Base-by-base conservation (phyloP, 2,888 invertebrate genomes). In the Alsophila aescularia region DNA sequence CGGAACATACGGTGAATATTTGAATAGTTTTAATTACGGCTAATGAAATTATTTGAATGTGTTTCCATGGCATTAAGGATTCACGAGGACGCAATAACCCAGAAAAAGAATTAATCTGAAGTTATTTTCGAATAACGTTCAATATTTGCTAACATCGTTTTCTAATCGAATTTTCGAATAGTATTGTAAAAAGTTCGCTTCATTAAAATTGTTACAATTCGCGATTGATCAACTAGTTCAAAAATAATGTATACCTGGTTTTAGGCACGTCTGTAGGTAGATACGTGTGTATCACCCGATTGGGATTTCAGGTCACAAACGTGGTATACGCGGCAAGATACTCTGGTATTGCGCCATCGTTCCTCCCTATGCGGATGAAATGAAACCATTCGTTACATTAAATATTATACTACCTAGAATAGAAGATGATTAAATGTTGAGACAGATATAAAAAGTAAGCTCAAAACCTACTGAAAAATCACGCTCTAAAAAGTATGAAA, bases 41-140 rank as follows among this genome's bases (percentile, higher is more conserved):
- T 43, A 12, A 51, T 55, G 29, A 52, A 52, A 54, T 27, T 41
- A 55, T 54, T 48, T 29, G 14, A 32, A 35, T 58, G 40, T 27
- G 40, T 53, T 58, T 64, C 35, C 52, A 62, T 68, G 84, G 84
- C 88, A 89, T 89, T 89, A 77, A 90, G 88, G 88, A 89, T 89
- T 89, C 89, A 89, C 87, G 87, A 85, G 73, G 87, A 84, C 88
- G 89, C 88, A 89, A 89, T 86, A 79, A 62, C 66, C 74, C 76
- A 73, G 70, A 73, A 58, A 64, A 44, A 39, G 6, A 16, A 43
- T 60, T 15, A 14, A 35, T 15, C 12, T 44, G 15, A 44, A 44
- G 3, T n/a, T n/a, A 2, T 31, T 31, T 18, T 18, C 18, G 18
- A 18, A 18, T 18, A 18, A n/a, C n/a, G n/a, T n/a, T n/a, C n/a